These are phyloP conservation scores for Euzetes globulus DNA, from an alignment of 2,888 invertebrate species.

Conservation along the genomic window DNA sequence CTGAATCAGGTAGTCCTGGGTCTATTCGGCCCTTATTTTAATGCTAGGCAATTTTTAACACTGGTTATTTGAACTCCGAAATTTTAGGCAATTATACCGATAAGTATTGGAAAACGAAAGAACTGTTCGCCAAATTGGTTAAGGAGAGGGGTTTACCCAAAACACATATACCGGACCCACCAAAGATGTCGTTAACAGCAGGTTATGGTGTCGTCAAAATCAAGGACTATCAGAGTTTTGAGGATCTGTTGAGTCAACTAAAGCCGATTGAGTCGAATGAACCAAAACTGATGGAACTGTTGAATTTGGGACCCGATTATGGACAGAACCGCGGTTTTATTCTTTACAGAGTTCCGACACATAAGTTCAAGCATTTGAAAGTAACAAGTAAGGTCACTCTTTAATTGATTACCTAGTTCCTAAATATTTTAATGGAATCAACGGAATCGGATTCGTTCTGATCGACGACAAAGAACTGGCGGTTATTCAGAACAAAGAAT, in stretches of 20 bases:
- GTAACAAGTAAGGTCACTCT: neutral
- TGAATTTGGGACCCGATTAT: neutral
- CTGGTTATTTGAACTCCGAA: neutral
- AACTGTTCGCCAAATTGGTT: neutral
- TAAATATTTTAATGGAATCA: too few relatives aligned
- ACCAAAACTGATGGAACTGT: neutral
- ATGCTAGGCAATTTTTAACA: too few relatives aligned
- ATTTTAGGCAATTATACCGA: constrained; percentile 47
- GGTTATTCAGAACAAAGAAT: neutral
- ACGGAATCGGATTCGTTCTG: neutral
- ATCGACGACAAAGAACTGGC: neutral
- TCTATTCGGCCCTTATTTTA: neutral
- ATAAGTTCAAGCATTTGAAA: neutral
- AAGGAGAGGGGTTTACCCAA: constrained; percentile 10
- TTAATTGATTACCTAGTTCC: neutral
- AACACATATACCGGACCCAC: neutral
- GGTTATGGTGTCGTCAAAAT: constrained; percentile 18
- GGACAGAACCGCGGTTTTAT: neutral
- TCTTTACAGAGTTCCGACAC: neutral
- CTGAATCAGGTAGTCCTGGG: constrained; percentile 47
- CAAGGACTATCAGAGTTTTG: constrained; percentile 8
- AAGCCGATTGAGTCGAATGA: neutral
- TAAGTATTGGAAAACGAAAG: constrained; percentile 45
- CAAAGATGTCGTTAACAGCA: neutral
- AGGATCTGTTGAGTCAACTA: constrained; percentile 6